Conservation (phyloP, 2,797 vertebrate genomes). For the Cephalopachus bancanus region DNA sequence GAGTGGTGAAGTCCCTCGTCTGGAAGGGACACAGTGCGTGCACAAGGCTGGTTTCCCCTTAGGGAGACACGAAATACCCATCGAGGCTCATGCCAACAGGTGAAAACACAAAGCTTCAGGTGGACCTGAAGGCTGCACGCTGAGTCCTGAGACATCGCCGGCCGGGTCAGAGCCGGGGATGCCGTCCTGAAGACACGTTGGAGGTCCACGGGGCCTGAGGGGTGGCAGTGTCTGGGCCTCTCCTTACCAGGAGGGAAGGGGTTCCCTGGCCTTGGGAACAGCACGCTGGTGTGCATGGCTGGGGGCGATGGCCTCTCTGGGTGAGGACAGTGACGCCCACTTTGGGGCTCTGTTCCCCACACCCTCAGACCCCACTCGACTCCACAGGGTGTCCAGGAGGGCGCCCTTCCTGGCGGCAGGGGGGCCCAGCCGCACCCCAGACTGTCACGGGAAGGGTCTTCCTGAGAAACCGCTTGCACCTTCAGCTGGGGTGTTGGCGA, state of each 20-base stretch:
- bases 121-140: fast-evolving
- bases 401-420: fast-evolving
- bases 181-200: fast-evolving
- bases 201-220: not conserved
- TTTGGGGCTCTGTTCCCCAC: not conserved
- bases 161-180: fast-evolving
- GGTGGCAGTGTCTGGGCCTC: fast-evolving
- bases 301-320: not conserved
- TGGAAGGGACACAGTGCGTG: fast-evolving
- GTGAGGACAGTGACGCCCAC: fast-evolving
- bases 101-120: fast-evolving
- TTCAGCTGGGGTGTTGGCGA: not conserved
- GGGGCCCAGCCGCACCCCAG: not conserved
- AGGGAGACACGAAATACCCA: not conserved
- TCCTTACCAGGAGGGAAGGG: not conserved
- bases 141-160: not conserved
- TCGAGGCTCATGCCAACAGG: not conserved
- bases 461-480: not conserved
- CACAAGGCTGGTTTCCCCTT: too few relatives aligned
- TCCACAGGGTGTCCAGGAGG: not conserved
- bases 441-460: not conserved
- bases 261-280: too few relatives aligned
- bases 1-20: not conserved
- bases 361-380: not conserved
- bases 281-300: too few relatives aligned